Conservation (phyloP, 2,797 vertebrate genomes). For the Coregonus suidteri region DNA sequence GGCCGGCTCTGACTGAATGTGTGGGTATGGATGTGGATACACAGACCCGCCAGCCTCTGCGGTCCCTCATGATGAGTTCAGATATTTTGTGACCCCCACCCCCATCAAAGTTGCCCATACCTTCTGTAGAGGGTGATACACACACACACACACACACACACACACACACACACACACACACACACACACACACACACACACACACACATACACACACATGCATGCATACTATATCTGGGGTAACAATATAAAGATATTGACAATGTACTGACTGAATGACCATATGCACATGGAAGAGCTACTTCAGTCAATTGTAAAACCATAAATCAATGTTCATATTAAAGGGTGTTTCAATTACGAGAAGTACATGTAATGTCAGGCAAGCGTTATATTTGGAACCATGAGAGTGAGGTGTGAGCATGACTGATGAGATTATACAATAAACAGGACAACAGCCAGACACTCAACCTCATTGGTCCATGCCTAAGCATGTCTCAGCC, state of each 20-base stretch:
- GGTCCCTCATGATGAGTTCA: too few species aligned
- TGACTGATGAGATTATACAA: background rate
- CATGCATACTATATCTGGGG: slow-evolving; percentile 20
- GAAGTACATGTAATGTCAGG: slow-evolving; percentile 7
- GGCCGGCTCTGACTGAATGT: too few species aligned
- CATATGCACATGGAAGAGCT: slow-evolving; percentile 9
- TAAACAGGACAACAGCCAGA: background rate
- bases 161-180: background rate
- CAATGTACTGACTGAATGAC: slow-evolving; percentile 9
- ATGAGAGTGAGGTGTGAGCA: background rate
- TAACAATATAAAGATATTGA: slow-evolving; percentile 16
- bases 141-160: too few species aligned
- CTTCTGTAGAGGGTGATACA: too few species aligned
- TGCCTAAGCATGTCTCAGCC: background rate
- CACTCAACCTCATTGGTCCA: background rate
- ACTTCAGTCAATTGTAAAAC: background rate
- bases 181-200: slow-evolving; percentile 9
- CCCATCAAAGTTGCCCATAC: too few species aligned
- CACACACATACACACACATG: background rate
- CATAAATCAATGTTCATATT: slow-evolving; percentile 6
- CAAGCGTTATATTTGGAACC: background rate
- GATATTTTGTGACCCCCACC: too few species aligned
- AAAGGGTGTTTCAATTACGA: slow-evolving; percentile 31
- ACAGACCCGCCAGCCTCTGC: too few species aligned
- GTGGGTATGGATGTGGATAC: too few species aligned